These are phyloP conservation scores for Tragelaphus buxtoni DNA, from an alignment of 2,113 vertebrate genomes.

Conservation along the genomic window DNA sequence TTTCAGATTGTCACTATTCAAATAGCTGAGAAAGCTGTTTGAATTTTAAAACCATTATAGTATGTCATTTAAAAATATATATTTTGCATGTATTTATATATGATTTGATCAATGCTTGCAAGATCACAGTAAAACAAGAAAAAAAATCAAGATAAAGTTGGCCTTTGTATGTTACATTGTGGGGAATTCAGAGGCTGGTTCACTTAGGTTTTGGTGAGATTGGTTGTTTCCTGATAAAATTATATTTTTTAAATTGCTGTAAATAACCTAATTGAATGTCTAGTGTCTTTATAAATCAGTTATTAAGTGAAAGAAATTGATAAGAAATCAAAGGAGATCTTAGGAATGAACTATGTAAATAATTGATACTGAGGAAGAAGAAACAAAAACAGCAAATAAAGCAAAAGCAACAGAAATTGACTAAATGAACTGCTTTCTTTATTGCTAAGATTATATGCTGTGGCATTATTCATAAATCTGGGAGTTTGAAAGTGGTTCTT, in stretches of 20 bases:
- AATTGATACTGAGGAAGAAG: background rate
- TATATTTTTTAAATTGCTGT: background rate
- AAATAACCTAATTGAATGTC: background rate
- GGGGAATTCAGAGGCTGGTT: background rate
- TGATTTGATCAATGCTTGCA: constrained; percentile 7
- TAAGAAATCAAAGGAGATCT: background rate
- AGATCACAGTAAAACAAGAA: background rate
- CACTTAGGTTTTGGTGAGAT: background rate
- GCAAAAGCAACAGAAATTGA: background rate
- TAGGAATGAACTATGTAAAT: background rate
- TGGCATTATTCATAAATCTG: background rate
- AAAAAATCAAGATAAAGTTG: background rate
- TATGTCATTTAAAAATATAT: constrained; percentile 59
- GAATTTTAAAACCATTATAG: constrained; percentile 81
- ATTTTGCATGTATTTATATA: constrained; percentile 69
- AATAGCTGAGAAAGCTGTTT: constrained; percentile 77
- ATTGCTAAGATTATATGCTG: background rate
- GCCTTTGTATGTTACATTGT: background rate
- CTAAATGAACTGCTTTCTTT: background rate
- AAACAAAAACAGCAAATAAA: background rate
- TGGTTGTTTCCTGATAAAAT: background rate
- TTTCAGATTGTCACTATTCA: constrained; percentile 83
- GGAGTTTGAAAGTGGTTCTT: background rate
- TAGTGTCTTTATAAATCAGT: background rate
- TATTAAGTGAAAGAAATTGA: background rate